Evolutionary conservation across 2,797 vertebrate genomes (phyloP).

Genomic region (Alcedo quadribrachys): DNA sequence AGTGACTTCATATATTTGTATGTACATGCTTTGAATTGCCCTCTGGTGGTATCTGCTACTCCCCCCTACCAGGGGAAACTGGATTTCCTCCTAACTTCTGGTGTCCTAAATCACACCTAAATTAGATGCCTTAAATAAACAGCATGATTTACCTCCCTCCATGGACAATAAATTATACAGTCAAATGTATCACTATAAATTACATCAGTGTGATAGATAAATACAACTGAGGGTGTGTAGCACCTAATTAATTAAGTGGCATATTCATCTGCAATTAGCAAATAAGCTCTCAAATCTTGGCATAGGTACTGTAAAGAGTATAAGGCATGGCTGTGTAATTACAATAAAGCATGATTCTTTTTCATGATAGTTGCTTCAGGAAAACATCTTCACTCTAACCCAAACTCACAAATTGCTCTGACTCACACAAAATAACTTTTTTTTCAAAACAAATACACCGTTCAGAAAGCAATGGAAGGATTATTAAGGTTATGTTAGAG

Average conservation of each 20-base stretch:
- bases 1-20: neutral
- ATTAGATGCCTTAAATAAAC: slow-evolving; percentile 33
- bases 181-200: slow-evolving; percentile 40
- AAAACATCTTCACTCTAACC: neutral
- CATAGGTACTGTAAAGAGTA: neutral
- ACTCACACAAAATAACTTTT: slow-evolving; percentile 3
- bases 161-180: slow-evolving; percentile 1
- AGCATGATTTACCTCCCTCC: neutral
- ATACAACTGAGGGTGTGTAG: slow-evolving; percentile 23
- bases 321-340: neutral
- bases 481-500: neutral
- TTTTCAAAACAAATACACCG: neutral
- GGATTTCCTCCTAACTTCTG: slow-evolving; percentile 15
- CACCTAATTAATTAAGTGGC: slow-evolving; percentile 65
- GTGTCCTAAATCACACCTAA: neutral
- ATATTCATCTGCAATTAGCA: slow-evolving; percentile 59
- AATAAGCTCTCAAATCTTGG: slow-evolving; percentile 52
- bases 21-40: neutral
- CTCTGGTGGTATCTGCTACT: neutral
- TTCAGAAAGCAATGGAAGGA: neutral
- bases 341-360: neutral
- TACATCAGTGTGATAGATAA: slow-evolving; percentile 58
- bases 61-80: neutral
- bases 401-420: neutral
- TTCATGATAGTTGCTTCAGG: neutral